These are phyloP conservation scores for Pogonus chalceus DNA, from an alignment of 1,140 invertebrate species.

Conservation along the genomic window DNA sequence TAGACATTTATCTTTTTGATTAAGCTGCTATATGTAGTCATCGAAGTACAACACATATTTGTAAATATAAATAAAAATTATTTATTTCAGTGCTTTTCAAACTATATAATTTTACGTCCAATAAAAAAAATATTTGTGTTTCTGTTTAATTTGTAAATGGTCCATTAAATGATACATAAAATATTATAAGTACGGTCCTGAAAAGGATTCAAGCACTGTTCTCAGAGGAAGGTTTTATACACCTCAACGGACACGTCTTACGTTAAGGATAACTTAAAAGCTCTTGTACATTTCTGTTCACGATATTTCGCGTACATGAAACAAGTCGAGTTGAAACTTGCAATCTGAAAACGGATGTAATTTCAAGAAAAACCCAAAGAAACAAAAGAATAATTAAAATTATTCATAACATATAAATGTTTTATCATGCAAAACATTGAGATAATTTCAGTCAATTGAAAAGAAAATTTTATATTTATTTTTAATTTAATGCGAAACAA, in stretches of 20 bases:
- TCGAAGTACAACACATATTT: too few species aligned
- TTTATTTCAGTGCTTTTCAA: too few species aligned
- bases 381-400: too few species aligned
- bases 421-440: background rate
- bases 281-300: background rate
- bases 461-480: background rate
- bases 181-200: background rate
- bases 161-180: background rate
- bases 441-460: background rate
- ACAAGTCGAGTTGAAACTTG: background rate
- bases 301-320: background rate
- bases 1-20: too few species aligned
- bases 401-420: too few species aligned
- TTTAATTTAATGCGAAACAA: too few species aligned
- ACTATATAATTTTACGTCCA: too few species aligned
- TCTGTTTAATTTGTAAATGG: background rate
- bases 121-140: too few species aligned
- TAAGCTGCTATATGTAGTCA: too few species aligned
- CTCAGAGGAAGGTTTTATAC: background rate
- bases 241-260: constrained; percentile 1
- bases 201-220: background rate
- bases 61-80: too few species aligned
- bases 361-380: too few species aligned
- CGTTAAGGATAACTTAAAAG: constrained; percentile 1
- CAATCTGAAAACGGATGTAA: too few species aligned